Evolutionary conservation across 2,888 invertebrate species (phyloP).

Genomic region (Alloplasta piceator): DNA sequence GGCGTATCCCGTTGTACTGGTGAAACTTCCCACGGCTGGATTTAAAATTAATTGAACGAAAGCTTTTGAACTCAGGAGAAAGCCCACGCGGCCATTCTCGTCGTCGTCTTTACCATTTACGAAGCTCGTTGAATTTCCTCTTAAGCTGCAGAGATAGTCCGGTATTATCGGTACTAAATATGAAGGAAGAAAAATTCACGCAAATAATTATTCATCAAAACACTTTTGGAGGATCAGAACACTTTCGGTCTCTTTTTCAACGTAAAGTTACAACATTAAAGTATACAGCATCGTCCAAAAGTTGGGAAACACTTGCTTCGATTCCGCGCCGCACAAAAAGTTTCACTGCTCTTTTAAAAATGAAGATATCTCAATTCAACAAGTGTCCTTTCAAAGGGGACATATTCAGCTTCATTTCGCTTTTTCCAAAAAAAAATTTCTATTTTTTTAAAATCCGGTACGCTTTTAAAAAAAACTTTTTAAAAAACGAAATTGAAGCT

Average conservation of each 20-base stretch:
- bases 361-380: too few species aligned
- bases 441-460: too few species aligned
- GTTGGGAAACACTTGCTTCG: too few species aligned
- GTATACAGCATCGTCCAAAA: too few species aligned
- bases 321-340: too few species aligned
- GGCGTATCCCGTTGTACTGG: constrained; percentile 87
- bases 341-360: too few species aligned
- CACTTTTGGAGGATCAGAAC: neutral
- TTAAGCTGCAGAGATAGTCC: constrained; percentile 88
- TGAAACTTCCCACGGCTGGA: constrained; percentile 89
- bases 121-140: constrained; percentile 80
- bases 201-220: neutral
- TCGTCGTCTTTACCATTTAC: constrained; percentile 82
- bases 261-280: neutral
- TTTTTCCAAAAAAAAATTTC: too few species aligned
- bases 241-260: neutral
- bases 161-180: constrained; percentile 91
- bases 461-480: too few species aligned
- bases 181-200: constrained; percentile 25
- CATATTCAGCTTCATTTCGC: too few species aligned
- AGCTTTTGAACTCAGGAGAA: constrained; percentile 90
- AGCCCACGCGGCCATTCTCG: constrained; percentile 88
- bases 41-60: constrained; percentile 91
- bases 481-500: too few species aligned
- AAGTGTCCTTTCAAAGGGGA: too few species aligned